Conservation (phyloP, 2,113 vertebrate species). For the Sminthopsis crassicaudata region DNA sequence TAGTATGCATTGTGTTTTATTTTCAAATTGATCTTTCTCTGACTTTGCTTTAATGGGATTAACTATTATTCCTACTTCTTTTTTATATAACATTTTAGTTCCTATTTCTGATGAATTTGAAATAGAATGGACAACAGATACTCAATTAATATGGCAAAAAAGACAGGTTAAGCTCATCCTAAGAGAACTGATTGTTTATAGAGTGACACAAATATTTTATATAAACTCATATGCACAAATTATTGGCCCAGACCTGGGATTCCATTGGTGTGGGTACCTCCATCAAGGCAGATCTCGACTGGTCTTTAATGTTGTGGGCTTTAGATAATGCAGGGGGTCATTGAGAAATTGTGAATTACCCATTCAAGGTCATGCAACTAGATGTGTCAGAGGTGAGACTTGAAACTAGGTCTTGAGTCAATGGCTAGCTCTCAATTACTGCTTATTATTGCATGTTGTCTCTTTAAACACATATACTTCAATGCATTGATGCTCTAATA, state of each 20-base stretch:
- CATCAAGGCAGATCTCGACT: not conserved
- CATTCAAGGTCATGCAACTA: not conserved
- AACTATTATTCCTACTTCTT: slow-evolving; percentile 61
- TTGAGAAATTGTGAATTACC: not conserved
- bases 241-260: not conserved
- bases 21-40: slow-evolving; percentile 58
- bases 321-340: not conserved
- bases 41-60: slow-evolving; percentile 58
- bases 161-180: slow-evolving; percentile 31
- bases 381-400: not conserved
- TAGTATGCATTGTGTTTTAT: slow-evolving; percentile 58
- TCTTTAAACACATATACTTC: not conserved
- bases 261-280: not conserved
- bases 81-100: slow-evolving; percentile 48
- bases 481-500: not conserved
- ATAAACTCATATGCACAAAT: slow-evolving; percentile 24
- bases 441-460: not conserved
- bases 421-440: not conserved
- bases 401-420: not conserved
- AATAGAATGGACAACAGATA: slow-evolving; percentile 47
- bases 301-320: not conserved
- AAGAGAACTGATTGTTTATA: slow-evolving; percentile 59
- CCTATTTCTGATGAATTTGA: slow-evolving; percentile 56
- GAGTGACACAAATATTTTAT: slow-evolving; percentile 35
- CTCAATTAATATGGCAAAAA: slow-evolving; percentile 41